phyloP scores from a whole-genome alignment of 2,113 vertebrate species.

The Orientallactaga bullata region DNA sequence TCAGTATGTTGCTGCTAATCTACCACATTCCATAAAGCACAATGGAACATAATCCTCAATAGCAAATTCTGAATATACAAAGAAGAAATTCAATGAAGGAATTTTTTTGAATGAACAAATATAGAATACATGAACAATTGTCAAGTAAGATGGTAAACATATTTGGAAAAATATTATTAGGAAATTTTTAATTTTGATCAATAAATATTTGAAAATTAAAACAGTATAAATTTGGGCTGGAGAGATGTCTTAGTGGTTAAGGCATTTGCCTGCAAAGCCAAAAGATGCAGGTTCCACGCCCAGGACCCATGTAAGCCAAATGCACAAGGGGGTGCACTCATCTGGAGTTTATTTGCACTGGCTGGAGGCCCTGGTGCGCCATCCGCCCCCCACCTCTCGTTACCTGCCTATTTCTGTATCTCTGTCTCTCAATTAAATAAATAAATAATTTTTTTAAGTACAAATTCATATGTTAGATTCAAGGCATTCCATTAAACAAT shows the following conservation, averaged over 20 bases:
- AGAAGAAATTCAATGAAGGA: slow-evolving; percentile 25
- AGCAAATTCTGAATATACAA: slow-evolving; percentile 34
- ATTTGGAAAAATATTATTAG: slow-evolving; percentile 36
- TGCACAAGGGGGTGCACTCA: too few relatives aligned
- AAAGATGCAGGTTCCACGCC: too few relatives aligned
- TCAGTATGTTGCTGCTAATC: slow-evolving; percentile 11
- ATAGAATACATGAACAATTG: not conserved
- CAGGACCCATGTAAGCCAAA: too few relatives aligned
- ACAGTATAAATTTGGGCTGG: too few relatives aligned
- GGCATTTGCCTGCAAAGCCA: too few relatives aligned
- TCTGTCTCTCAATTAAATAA: too few relatives aligned
- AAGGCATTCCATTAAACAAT: slow-evolving; percentile 33
- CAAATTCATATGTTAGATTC: slow-evolving; percentile 6
- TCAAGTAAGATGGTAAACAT: not conserved
- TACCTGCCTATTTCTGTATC: too few relatives aligned
- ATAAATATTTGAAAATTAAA: slow-evolving; percentile 40
- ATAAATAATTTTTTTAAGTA: too few relatives aligned
- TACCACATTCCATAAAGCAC: not conserved
- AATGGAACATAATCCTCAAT: not conserved
- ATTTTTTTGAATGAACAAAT: slow-evolving; percentile 34
- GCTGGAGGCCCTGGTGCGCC: too few relatives aligned
- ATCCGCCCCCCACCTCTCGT: too few relatives aligned
- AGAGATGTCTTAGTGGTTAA: too few relatives aligned
- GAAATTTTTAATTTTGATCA: not conserved
- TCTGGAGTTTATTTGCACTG: too few relatives aligned